phyloP scores from a whole-genome alignment of 1,140 invertebrate species.

The Matsumurasca onukii region DNA sequence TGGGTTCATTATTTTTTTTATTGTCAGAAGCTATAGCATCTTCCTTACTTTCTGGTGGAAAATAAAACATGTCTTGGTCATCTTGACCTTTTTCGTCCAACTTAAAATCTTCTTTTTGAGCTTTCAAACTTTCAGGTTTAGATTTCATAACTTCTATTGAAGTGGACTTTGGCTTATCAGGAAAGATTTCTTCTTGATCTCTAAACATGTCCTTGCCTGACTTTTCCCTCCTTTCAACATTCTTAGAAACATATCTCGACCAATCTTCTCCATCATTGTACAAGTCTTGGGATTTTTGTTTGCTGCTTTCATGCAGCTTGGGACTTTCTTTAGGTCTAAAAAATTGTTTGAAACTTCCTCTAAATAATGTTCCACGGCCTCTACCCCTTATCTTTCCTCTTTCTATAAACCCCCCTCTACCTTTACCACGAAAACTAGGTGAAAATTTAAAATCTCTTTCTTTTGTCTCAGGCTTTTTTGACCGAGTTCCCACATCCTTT shows the following conservation, averaged over 20 bases:
- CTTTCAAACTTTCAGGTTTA: neutral
- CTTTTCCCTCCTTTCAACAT: neutral
- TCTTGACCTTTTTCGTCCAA: neutral
- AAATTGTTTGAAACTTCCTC: neutral
- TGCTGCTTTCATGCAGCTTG: no score
- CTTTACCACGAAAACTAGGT: neutral
- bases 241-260: slow-evolving; percentile 1
- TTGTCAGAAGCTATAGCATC: neutral
- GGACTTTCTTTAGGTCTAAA: neutral
- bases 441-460: neutral
- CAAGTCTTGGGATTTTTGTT: neutral
- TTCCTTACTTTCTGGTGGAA: neutral
- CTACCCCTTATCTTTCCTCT: neutral
- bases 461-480: neutral
- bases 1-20: neutral
- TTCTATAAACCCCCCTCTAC: neutral
- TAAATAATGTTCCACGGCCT: neutral
- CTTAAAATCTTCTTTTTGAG: neutral
- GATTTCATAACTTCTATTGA: neutral
- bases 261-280: slow-evolving; percentile 21
- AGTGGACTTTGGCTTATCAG: neutral
- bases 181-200: neutral
- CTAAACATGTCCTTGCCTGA: neutral
- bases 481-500: neutral
- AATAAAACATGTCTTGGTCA: slow-evolving; percentile 14